Conservation (phyloP, 2,888 invertebrate species). For the Synanthedon myopaeformis region DNA sequence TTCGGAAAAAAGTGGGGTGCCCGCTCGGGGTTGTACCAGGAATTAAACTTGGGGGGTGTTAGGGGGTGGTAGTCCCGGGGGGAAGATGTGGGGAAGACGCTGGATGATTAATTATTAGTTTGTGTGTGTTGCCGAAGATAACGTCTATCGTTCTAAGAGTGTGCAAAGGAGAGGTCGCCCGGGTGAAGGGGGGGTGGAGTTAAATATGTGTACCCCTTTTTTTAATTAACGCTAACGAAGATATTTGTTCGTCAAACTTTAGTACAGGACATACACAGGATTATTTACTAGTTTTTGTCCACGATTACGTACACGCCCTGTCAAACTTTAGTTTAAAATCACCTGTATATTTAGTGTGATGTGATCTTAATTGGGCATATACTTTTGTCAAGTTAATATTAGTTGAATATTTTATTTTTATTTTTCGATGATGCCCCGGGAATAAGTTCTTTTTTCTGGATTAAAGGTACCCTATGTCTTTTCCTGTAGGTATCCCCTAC, state of each 20-base stretch:
- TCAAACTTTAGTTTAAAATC: too few species aligned
- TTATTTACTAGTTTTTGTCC: too few species aligned
- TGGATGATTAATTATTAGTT: constrained; percentile 70
- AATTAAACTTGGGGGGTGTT: constrained; percentile 52
- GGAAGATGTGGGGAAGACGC: constrained; percentile 39
- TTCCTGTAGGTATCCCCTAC: too few species aligned
- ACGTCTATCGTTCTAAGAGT: constrained; percentile 10
- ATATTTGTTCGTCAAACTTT: background rate
- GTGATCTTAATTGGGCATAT: too few species aligned
- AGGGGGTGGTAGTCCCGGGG: constrained; percentile 17
- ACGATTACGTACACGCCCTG: too few species aligned
- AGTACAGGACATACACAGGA: too few species aligned
- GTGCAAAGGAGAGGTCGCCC: constrained; percentile 5
- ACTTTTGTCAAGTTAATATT: too few species aligned
- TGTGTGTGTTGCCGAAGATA: constrained; percentile 63
- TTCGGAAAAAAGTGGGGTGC: constrained; percentile 44
- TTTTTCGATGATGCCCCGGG: too few species aligned
- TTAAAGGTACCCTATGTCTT: too few species aligned
- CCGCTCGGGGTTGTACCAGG: constrained; percentile 38
- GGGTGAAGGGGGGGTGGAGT: constrained; percentile 6
- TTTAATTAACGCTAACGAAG: background rate
- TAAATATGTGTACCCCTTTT: background rate
- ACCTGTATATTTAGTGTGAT: too few species aligned
- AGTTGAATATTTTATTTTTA: too few species aligned
- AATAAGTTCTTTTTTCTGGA: too few species aligned